Evolutionary conservation across 2,113 vertebrate species (phyloP), one percentile per base, ranked within the genome.

Genomic region (Aptenodytes patagonicus): DNA sequence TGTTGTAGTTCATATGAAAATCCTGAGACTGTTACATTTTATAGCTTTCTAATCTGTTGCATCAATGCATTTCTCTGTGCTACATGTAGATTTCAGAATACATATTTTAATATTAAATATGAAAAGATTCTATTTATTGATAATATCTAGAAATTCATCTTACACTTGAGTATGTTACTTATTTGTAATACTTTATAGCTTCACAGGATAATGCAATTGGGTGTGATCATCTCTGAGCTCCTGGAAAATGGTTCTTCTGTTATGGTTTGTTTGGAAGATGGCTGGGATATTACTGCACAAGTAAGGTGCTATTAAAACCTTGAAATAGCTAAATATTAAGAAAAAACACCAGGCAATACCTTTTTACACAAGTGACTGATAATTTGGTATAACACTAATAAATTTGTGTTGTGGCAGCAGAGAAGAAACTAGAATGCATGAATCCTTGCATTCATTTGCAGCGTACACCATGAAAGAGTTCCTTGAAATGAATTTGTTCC

Each of bases 211-310:
- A 95, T 99, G 98, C 99, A 99, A 31, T 97, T 99, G 98, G 98
- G 98, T 62, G 95, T 99, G 83, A 98, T 99, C 93, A 97, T 99
- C 87, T 99, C 99, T 89, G 99, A 99, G 97, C 98, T 99, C 51
- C 98, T 99, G 93, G 99, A 99, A 97, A 99, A 98, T 73, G 99
- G 99, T 80, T 99, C 99, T 62, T 99, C 99, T 38, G 99, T 99
- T 89, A 97, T 99, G 96, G 98, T 99, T 96, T 99, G 99, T 97
- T 98, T 99, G 96, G 99, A 99, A 98, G 99, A 99, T 86, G 99
- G 99, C 96, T 99, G 99, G 99, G 99, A 99, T 97, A 98, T 99
- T 94, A 99, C 99, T 51, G 98, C 99, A 52, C 99, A 99, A 98
- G 99, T 99, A 97, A 99, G 98, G 25, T 91, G 9, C 86, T 95